A percentile compares a stretch with the other conserved stretches of the same genome.
These are phyloP conservation scores for Papilio elwesi DNA, from an alignment of 2,888 invertebrate species.

Conservation along the genomic window DNA sequence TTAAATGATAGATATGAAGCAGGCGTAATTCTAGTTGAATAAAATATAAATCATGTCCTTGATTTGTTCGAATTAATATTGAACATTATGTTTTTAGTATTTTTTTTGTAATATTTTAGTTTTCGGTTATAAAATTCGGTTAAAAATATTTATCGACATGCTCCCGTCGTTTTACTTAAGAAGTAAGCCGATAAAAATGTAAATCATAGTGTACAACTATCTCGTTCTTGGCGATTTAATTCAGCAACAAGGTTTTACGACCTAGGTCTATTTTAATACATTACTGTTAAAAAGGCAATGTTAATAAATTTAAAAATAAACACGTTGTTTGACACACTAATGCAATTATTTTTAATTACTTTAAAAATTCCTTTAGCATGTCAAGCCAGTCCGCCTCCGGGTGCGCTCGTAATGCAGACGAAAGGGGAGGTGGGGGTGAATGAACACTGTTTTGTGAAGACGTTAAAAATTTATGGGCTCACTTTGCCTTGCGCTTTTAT, in stretches of 20 bases:
- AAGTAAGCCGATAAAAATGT: too few relatives aligned
- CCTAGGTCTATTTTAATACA: neutral
- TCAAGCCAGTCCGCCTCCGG: slow-evolving; percentile 35
- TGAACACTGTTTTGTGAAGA: slow-evolving; percentile 70
- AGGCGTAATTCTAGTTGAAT: too few relatives aligned
- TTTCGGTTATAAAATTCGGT: too few relatives aligned
- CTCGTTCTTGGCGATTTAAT: neutral
- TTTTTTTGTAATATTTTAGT: too few relatives aligned
- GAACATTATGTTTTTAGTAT: too few relatives aligned
- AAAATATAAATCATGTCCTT: too few relatives aligned
- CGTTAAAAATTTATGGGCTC: slow-evolving; percentile 75
- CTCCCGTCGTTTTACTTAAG: too few relatives aligned
- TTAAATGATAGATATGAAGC: too few relatives aligned
- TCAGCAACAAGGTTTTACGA: neutral
- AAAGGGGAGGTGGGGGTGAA: slow-evolving; percentile 67
- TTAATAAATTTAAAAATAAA: slow-evolving; percentile 27
- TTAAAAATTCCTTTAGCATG: slow-evolving; percentile 33
- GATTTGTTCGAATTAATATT: too few relatives aligned
- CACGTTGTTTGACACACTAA: slow-evolving; percentile 26
- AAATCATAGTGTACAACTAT: neutral
- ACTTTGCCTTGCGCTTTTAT: slow-evolving; percentile 71
- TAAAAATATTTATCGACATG: too few relatives aligned
- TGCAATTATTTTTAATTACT: slow-evolving; percentile 40
- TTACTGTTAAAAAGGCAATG: neutral
- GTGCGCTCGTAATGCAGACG: slow-evolving; percentile 44